Conservation (phyloP, 2,888 invertebrate species). For the Pseudeuparius sepicola region DNA sequence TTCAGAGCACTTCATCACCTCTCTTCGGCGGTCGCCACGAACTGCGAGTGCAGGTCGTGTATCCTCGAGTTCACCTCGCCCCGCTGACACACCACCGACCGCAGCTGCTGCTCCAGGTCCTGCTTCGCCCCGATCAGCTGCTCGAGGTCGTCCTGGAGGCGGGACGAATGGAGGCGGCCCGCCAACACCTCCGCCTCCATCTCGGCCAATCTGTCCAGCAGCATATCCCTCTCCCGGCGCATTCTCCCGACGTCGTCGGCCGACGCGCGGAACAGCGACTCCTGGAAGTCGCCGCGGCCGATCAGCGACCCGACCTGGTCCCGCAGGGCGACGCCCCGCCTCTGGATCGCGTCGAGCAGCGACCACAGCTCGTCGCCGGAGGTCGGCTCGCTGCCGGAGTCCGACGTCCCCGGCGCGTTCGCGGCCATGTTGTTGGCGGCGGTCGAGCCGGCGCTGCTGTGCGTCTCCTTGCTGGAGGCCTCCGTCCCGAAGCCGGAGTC, state of each 20-base stretch:
- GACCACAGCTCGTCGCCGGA: slow-evolving; percentile 75
- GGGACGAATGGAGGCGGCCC: slow-evolving; percentile 53
- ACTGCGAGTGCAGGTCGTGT: slow-evolving; percentile 44
- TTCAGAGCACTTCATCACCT: slow-evolving; percentile 2
- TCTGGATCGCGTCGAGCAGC: slow-evolving; percentile 75
- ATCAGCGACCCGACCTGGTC: slow-evolving; percentile 47
- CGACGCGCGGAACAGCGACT: slow-evolving; percentile 34
- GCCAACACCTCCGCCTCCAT: slow-evolving; percentile 65
- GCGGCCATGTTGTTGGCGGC: no score
- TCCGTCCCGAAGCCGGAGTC: slow-evolving; percentile 89
- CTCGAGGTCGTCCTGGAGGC: slow-evolving; percentile 54
- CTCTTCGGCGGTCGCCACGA: no score
- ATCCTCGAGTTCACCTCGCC: slow-evolving; percentile 48
- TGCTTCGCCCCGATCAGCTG: slow-evolving; percentile 47
- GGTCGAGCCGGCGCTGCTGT: slow-evolving; percentile 59
- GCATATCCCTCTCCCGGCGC: slow-evolving; percentile 63
- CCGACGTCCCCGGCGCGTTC: neutral
- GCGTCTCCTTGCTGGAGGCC: slow-evolving; percentile 73
- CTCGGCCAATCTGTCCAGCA: slow-evolving; percentile 59
- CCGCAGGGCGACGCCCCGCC: slow-evolving; percentile 55
- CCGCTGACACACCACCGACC: slow-evolving; percentile 46
- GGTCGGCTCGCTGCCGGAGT: slow-evolving; percentile 31
- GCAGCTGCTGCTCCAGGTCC: slow-evolving; percentile 51
- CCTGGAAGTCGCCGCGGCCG: slow-evolving; percentile 40
- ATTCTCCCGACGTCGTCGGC: slow-evolving; percentile 51